phyloP scores from a whole-genome alignment of 2,797 vertebrate species.

The Iguana delicatissima region DNA sequence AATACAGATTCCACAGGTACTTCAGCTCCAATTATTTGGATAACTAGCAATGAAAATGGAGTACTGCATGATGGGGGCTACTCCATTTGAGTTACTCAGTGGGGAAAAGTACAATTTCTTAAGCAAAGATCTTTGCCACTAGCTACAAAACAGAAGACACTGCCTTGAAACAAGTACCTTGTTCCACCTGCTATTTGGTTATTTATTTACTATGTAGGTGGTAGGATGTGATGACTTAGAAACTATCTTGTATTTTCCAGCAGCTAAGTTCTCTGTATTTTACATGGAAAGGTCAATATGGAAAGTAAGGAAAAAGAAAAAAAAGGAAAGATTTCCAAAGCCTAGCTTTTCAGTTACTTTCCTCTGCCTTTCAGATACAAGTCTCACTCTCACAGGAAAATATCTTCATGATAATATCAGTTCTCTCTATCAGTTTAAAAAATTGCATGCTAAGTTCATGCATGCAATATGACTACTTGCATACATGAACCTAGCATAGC shows the following conservation, averaged over 20 bases:
- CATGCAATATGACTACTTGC: background rate
- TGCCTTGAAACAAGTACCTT: background rate
- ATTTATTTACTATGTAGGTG: background rate
- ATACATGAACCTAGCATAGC: background rate
- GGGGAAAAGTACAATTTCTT: background rate
- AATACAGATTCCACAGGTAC: background rate
- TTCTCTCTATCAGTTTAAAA: background rate
- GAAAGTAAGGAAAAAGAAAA: background rate
- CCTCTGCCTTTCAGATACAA: background rate
- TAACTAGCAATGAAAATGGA: constrained; percentile 1
- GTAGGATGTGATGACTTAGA: background rate
- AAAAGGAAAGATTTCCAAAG: background rate
- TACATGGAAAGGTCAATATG: background rate
- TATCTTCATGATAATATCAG: background rate
- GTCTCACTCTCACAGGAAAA: background rate
- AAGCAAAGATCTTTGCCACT: background rate
- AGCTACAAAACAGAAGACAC: background rate
- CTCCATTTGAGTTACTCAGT: background rate
- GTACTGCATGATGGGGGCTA: background rate
- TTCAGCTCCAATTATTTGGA: background rate
- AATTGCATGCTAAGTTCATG: too few species aligned
- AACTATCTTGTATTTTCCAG: background rate
- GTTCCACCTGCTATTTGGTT: too few species aligned
- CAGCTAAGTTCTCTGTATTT: background rate
- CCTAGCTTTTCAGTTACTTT: background rate